Evolutionary conservation across 2,113 vertebrate species (phyloP), one percentile per base, ranked within the genome.

Genomic region (Propithecus coquereli): DNA sequence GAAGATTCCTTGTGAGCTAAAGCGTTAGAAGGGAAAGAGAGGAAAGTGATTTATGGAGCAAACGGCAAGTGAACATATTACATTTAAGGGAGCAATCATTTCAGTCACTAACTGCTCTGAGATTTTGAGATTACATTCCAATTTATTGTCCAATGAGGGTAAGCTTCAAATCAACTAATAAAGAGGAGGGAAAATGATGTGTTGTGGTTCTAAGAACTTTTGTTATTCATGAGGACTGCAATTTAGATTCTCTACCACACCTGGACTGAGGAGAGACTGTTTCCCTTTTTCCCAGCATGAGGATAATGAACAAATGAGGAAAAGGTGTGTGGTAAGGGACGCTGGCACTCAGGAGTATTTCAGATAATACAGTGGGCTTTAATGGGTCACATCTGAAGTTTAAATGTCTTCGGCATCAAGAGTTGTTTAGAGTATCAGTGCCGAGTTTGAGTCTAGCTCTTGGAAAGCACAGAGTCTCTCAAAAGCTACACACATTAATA

Each of bases 311-410:
- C 7, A 57, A 93, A 61, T 84, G 4, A 94, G 13, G 95, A 13
- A 71, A 94, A 45, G n/a, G 32, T 70, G 25, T 88, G 20, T 90
- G 97, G 93, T 76, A 87, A 95, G 96, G 50, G 30, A 27, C 73
- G 32, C 71, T 65, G 54, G 88, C 37, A 10, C 54, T 90, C 37
- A 18, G 61, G 25, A 71, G 50, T 50, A 34, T 84, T 95, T 95
- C 84, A 81, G 37, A 73, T 66, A 59, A 87, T 68, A 40, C 86
- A 87, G 50, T n/a, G 27, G 65, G 50, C 50, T 61, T 90, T 77
- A 66, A n/a, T 52, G 40, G 59, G 27, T 91, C 34, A 40, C 27
- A 63, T 94, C 12, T 65, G 32, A 65, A 79, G 61, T 20, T 97
- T 76, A 87, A 94, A 87, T n/a, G 34, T 95, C 22, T 68, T n/a